Evolutionary conservation across 1,140 invertebrate genomes (phyloP).

Genomic region (Tyrophagus putrescentiae): DNA sequence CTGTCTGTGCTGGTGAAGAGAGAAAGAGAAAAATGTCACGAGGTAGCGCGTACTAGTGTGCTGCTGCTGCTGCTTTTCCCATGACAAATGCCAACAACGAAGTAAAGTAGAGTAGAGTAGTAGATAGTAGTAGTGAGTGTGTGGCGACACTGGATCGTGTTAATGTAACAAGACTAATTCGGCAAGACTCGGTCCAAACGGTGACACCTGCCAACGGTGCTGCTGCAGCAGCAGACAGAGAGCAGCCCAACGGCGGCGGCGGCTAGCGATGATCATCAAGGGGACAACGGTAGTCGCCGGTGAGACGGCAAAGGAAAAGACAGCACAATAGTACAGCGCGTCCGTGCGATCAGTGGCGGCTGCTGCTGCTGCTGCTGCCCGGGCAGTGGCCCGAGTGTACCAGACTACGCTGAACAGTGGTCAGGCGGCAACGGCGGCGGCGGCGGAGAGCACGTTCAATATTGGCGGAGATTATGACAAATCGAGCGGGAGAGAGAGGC

Average conservation of each 20-base stretch:
- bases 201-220: background rate
- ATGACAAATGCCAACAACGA: conserved; percentile 12
- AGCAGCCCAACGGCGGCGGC: too few relatives aligned
- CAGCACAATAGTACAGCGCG: background rate
- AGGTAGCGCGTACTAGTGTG: too few relatives aligned
- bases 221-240: too few relatives aligned
- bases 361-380: too few relatives aligned
- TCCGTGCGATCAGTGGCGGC: background rate
- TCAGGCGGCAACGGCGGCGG: background rate
- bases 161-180: conserved; percentile 15
- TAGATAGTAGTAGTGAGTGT: too few relatives aligned
- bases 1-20: too few relatives aligned
- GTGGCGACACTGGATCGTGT: background rate
- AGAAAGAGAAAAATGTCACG: too few relatives aligned
- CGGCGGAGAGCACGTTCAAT: background rate
- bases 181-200: background rate
- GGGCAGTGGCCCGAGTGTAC: background rate
- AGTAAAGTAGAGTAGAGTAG: too few relatives aligned
- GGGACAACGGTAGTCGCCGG: too few relatives aligned
- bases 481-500: background rate
- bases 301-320: background rate
- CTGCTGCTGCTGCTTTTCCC: too few relatives aligned
- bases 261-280: too few relatives aligned
- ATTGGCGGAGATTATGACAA: conserved; percentile 16
- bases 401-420: background rate